Evolutionary conservation across 1,140 invertebrate genomes (phyloP).

Genomic region (Eufriesea mexicana): DNA sequence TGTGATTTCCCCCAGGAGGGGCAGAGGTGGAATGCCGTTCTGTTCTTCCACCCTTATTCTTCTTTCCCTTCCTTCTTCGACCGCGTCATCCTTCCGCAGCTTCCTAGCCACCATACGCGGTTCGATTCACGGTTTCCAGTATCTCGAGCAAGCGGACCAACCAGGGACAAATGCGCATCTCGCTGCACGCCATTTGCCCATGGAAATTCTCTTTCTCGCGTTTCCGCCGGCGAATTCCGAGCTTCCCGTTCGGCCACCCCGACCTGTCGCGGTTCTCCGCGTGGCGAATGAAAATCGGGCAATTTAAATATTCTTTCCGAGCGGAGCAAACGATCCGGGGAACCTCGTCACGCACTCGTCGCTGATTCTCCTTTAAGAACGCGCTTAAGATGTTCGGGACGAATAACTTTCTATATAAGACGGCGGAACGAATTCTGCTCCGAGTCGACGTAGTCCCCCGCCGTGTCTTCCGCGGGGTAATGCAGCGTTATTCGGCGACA

Average conservation of each 20-base stretch:
- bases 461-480: neutral
- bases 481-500: conserved; percentile 7
- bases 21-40: conserved; percentile 65
- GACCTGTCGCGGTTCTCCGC: neutral
- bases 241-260: too few species aligned
- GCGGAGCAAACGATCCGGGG: neutral
- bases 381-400: neutral
- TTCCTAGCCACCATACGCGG: neutral
- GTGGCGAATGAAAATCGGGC: neutral
- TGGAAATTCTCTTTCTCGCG: neutral
- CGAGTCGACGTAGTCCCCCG: neutral
- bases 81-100: neutral
- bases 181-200: neutral
- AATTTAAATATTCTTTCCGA: conserved; percentile 26
- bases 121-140: conserved; percentile 13
- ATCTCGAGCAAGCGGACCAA: neutral
- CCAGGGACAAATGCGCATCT: neutral
- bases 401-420: conserved; percentile 2
- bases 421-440: neutral
- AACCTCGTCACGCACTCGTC: neutral
- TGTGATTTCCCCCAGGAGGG: conserved; percentile 78
- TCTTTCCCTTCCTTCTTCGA: neutral
- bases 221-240: neutral
- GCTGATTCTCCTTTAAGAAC: conserved; percentile 12
- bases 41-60: conserved; percentile 52